phyloP scores from a whole-genome alignment of 30 jellyfish, hydroid and myxozoan species.

The Mastigias papua region DNA sequence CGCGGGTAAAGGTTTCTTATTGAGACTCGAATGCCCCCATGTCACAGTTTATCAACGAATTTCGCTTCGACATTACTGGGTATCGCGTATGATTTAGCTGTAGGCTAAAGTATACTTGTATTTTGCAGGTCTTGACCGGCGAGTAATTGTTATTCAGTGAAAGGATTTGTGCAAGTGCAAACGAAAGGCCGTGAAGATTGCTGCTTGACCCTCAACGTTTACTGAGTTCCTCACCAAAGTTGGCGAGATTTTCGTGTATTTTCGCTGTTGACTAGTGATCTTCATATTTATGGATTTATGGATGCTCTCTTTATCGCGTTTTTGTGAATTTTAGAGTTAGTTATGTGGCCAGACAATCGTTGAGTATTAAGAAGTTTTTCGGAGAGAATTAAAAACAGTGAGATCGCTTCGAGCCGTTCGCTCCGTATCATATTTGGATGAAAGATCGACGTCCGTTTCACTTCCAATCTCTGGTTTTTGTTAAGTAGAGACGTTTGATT shows the following conservation, averaged over 20 bases:
- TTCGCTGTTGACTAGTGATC: not conserved
- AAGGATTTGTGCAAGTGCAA: conserved; percentile 40
- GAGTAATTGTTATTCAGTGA: conserved; percentile 21
- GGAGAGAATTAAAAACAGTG: not conserved
- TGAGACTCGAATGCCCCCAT: not conserved
- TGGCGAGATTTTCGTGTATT: not conserved
- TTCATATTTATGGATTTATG: not conserved
- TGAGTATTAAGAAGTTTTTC: not conserved
- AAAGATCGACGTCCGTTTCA: not conserved
- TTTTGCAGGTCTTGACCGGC: not conserved
- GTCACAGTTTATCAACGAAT: not conserved
- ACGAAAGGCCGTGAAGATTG: conserved; percentile 37
- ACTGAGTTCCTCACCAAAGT: conserved; percentile 3
- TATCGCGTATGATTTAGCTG: not conserved
- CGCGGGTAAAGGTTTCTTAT: conserved; percentile 13
- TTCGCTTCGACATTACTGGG: not conserved
- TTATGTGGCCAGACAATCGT: not conserved
- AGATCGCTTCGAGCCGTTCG: conserved; percentile 2
- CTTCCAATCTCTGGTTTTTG: not conserved
- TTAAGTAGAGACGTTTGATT: not conserved
- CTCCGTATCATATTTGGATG: not conserved
- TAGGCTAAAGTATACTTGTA: not conserved
- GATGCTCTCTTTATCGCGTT: not conserved
- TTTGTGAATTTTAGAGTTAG: not conserved
- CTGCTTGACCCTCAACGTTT: conserved; percentile 22